A percentile compares a stretch with the other conserved stretches of the same genome.
These are phyloP conservation scores for Aphidius gifuensis DNA, from an alignment of 1,140 invertebrate genomes.

Conservation along the genomic window DNA sequence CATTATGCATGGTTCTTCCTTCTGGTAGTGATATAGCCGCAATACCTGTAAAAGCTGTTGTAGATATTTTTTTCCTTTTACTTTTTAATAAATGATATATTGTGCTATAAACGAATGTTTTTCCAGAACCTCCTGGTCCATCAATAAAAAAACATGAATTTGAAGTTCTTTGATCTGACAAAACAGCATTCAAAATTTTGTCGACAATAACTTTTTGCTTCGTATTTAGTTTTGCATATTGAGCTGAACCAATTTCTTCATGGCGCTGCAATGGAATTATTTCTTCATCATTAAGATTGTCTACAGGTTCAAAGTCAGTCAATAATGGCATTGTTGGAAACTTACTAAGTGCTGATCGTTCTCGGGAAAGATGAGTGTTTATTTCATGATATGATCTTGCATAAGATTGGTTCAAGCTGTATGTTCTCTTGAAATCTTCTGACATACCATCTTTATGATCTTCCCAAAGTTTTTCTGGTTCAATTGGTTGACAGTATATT, in stretches of 20 bases:
- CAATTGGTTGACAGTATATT: constrained; percentile 13
- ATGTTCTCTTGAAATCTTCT: constrained; percentile 7
- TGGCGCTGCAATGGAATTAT: neutral
- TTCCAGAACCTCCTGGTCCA: constrained; percentile 27
- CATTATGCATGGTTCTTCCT: constrained; percentile 26
- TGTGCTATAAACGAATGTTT: constrained; percentile 24
- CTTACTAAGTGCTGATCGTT: constrained; percentile 15
- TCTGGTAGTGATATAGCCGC: constrained; percentile 26
- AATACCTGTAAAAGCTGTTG: constrained; percentile 22
- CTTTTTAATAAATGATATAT: constrained; percentile 20
- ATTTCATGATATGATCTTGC: constrained; percentile 11
- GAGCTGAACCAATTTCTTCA: constrained; percentile 1
- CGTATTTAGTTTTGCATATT: constrained; percentile 12
- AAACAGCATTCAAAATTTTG: constrained; percentile 9
- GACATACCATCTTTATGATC: constrained; percentile 12
- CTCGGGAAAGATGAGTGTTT: constrained; percentile 3
- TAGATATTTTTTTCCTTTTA: constrained; percentile 21
- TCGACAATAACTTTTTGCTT: constrained; percentile 17
- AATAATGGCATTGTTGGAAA: constrained; percentile 15
- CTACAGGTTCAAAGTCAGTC: neutral
- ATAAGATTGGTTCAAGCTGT: neutral
- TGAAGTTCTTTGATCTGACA: neutral
- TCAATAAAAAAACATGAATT: constrained; percentile 21
- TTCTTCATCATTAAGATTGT: neutral
- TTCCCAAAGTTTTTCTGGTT: constrained; percentile 15